Evolutionary conservation across 1,140 invertebrate genomes (phyloP).

Genomic region (Tetramorium alpestre): DNA sequence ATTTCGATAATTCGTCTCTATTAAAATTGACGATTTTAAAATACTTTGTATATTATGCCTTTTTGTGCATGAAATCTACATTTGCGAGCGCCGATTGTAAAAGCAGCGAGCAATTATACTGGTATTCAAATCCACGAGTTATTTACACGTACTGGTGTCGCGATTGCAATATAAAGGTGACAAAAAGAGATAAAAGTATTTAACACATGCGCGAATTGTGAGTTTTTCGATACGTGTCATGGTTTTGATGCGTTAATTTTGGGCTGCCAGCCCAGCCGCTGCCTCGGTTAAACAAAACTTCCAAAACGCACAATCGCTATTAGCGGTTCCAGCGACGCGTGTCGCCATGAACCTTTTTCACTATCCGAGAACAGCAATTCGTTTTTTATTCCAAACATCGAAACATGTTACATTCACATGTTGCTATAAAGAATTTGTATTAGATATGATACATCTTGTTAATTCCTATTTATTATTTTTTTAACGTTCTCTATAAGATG

Average conservation of each 20-base stretch:
- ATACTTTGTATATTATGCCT: background rate
- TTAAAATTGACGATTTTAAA: background rate
- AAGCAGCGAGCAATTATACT: background rate
- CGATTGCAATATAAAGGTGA: background rate
- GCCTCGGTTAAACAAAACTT: conserved; percentile 56
- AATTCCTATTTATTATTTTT: background rate
- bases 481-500: background rate
- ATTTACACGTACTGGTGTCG: background rate
- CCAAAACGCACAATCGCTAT: conserved; percentile 36
- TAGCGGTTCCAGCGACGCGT: conserved; percentile 21
- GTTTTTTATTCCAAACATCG: background rate
- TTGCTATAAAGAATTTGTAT: conserved; percentile 14
- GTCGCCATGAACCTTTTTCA: background rate
- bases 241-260: conserved; percentile 48
- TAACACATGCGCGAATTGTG: conserved; percentile 2
- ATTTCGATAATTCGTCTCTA: background rate
- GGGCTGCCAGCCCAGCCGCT: background rate
- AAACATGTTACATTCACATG: background rate
- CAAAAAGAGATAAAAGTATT: conserved; percentile 35
- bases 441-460: background rate
- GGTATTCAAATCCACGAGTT: background rate
- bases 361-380: background rate
- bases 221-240: conserved; percentile 19
- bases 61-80: background rate
- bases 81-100: background rate